These are phyloP conservation scores for Protomyctophum bolini DNA, from an alignment of 2,113 vertebrate genomes.

Conservation along the genomic window DNA sequence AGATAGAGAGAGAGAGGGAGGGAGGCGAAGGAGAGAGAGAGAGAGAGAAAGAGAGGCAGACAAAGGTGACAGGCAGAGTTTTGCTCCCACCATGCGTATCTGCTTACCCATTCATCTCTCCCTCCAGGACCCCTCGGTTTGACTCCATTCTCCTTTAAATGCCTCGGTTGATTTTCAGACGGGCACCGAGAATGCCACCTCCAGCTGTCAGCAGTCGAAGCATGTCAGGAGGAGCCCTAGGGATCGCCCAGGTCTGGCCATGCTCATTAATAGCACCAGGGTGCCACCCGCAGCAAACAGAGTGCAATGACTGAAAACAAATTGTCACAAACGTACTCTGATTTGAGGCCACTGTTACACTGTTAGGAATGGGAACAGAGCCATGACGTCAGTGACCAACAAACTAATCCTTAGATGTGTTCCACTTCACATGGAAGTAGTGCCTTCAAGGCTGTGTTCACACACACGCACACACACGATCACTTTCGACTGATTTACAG, in stretches of 20 bases:
- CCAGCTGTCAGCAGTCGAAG: slow-evolving; percentile 17
- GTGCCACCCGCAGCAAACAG: slow-evolving; percentile 4
- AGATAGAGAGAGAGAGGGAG: not conserved
- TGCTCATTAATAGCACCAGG: slow-evolving; percentile 36
- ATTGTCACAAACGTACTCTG: not conserved
- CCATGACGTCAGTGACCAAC: too few species aligned
- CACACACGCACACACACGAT: not conserved
- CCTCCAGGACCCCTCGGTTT: slow-evolving; percentile 19
- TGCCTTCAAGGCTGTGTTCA: not conserved
- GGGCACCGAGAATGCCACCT: slow-evolving; percentile 24
- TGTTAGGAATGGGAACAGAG: too few species aligned
- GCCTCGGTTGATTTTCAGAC: slow-evolving; percentile 30
- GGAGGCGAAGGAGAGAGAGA: not conserved
- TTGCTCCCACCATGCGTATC: slow-evolving; percentile 27
- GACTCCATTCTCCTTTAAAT: slow-evolving; percentile 26
- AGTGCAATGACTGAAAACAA: not conserved
- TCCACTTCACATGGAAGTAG: too few species aligned
- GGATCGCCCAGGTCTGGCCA: slow-evolving; percentile 15
- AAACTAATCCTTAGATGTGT: too few species aligned
- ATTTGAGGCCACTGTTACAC: not conserved
- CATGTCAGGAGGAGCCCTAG: slow-evolving; percentile 7
- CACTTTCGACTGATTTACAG: too few species aligned
- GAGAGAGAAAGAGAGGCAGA: not conserved
- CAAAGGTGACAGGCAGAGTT: slow-evolving; percentile 14
- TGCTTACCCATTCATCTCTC: slow-evolving; percentile 21